phyloP scores from a whole-genome alignment of 64 coral and sea anemone species.

The Exaiptasia diaphana region DNA sequence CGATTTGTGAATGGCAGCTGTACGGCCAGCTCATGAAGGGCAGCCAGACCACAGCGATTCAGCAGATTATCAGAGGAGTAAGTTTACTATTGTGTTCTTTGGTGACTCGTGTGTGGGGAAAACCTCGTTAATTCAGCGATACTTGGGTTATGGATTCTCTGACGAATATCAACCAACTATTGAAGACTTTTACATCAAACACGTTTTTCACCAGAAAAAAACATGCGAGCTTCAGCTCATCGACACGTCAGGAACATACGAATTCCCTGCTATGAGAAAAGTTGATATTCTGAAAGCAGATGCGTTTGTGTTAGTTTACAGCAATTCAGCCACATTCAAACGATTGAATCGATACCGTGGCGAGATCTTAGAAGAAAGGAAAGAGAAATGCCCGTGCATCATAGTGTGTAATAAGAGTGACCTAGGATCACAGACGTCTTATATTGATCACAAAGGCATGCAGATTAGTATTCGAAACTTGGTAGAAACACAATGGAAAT shows the following conservation, averaged over 20 bases:
- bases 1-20: too few species aligned
- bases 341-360: slow-evolving; percentile 64
- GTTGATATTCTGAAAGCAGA: slow-evolving; percentile 79
- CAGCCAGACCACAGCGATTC: too few species aligned
- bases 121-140: slow-evolving; percentile 65
- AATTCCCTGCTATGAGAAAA: slow-evolving; percentile 90
- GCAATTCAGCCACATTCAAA: slow-evolving; percentile 51
- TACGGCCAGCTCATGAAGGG: too few species aligned
- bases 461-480: slow-evolving; percentile 10
- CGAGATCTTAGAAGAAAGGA: slow-evolving; percentile 61
- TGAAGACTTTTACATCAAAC: slow-evolving; percentile 74
- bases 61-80: too few species aligned
- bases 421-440: background rate
- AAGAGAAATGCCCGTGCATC: slow-evolving; percentile 39
- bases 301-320: slow-evolving; percentile 74
- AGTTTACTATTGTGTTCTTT: slow-evolving; percentile 73
- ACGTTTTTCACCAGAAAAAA: slow-evolving; percentile 44
- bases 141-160: slow-evolving; percentile 29
- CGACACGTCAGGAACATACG: slow-evolving; percentile 80
- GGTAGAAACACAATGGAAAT: slow-evolving; percentile 13
- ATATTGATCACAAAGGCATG: slow-evolving; percentile 24
- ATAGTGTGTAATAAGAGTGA: slow-evolving; percentile 74
- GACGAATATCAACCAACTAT: slow-evolving; percentile 65
- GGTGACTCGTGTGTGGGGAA: slow-evolving; percentile 86
- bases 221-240: slow-evolving; percentile 65